A percentile compares a stretch with the other conserved stretches of the same genome.
These are phyloP conservation scores for Saturnia japonica DNA, from an alignment of 2,888 invertebrate genomes.

Conservation along the genomic window DNA sequence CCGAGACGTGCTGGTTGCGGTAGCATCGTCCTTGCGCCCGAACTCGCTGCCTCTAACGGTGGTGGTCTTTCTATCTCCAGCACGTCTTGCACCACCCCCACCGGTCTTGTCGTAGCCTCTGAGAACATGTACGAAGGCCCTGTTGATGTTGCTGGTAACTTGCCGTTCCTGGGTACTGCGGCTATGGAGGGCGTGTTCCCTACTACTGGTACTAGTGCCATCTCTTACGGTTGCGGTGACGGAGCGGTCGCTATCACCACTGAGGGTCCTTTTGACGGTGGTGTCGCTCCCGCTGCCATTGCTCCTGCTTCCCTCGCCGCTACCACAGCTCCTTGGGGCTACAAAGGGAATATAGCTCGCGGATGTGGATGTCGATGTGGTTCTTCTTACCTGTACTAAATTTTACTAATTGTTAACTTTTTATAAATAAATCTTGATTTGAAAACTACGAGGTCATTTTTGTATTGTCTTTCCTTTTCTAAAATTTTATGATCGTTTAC, in stretches of 20 bases:
- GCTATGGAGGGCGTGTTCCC: conserved; percentile 42
- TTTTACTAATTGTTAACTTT: not conserved
- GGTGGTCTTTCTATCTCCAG: conserved; percentile 36
- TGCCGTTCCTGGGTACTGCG: conserved; percentile 40
- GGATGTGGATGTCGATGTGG: conserved; percentile 18
- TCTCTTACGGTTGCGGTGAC: conserved; percentile 31
- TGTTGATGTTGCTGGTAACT: conserved; percentile 29
- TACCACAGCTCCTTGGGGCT: not conserved
- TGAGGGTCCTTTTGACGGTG: conserved; percentile 15
- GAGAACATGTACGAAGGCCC: conserved; percentile 40
- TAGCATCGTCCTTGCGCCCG: conserved; percentile 4
- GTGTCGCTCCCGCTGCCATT: conserved; percentile 13
- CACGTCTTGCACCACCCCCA: conserved; percentile 34
- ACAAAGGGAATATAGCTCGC: conserved; percentile 1
- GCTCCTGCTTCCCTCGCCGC: conserved; percentile 6
- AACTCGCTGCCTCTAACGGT: conserved; percentile 17
- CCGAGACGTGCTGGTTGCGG: conserved; percentile 13
- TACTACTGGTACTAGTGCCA: conserved; percentile 37
- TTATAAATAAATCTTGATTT: not conserved
- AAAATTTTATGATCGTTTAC: not conserved
- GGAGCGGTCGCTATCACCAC: conserved; percentile 20
- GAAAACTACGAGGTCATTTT: not conserved
- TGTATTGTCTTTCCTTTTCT: not conserved
- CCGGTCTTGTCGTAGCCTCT: conserved; percentile 41
- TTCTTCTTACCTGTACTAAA: conserved; percentile 14